Conservation (phyloP, 2,113 vertebrate genomes). For the Channa maculata region DNA sequence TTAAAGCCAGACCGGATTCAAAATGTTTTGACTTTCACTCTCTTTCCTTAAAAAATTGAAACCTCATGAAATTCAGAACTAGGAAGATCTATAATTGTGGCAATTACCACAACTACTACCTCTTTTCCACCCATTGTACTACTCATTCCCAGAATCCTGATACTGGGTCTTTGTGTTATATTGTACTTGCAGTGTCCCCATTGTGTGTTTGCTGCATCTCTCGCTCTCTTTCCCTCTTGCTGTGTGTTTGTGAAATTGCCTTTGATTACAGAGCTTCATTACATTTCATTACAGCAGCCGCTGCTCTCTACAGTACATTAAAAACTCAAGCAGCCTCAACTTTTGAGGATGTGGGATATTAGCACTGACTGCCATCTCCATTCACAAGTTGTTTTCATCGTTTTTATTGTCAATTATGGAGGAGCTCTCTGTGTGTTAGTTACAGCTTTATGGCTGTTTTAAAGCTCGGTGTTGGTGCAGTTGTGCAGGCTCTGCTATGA, state of each 20-base stretch:
- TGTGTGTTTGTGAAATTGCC: conserved; percentile 56
- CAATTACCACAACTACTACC: too few relatives aligned
- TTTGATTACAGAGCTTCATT: conserved; percentile 77
- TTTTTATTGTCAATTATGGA: conserved; percentile 76
- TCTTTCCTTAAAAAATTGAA: too few relatives aligned
- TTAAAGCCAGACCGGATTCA: too few relatives aligned
- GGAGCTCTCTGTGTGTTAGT: conserved; percentile 61
- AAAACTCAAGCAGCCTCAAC: conserved; percentile 75
- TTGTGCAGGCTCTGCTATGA: conserved; percentile 39
- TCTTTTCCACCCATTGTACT: too few relatives aligned
- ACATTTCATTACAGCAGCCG: conserved; percentile 70
- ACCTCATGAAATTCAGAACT: too few relatives aligned
- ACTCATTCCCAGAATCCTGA: too few relatives aligned
- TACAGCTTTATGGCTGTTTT: conserved; percentile 66
- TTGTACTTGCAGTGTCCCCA: conserved; percentile 11
- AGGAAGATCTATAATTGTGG: too few relatives aligned
- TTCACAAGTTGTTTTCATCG: conserved; percentile 73
- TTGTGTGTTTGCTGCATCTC: conserved; percentile 30
- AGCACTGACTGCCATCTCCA: conserved; percentile 64
- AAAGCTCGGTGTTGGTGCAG: conserved; percentile 28
- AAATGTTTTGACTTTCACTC: too few relatives aligned
- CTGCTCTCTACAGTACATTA: conserved; percentile 73
- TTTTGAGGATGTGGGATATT: conserved; percentile 70
- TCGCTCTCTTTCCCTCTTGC: neutral
- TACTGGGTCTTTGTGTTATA: conserved; percentile 16